These are phyloP conservation scores for Isaurus tuberculatus DNA, from an alignment of 92 coral and sea anemone species.

Conservation along the genomic window DNA sequence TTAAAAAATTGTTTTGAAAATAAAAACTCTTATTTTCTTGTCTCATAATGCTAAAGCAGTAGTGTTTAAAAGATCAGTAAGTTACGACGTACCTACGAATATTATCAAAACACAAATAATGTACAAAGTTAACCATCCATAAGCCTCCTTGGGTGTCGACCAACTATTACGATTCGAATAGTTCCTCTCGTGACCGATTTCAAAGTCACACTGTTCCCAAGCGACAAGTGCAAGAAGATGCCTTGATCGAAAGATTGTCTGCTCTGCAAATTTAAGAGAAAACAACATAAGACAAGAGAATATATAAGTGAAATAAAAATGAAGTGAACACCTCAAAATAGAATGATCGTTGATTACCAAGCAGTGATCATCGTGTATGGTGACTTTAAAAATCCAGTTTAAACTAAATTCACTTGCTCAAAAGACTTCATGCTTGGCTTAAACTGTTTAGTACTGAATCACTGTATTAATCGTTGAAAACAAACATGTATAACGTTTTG, in stretches of 20 bases:
- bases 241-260: slow-evolving; percentile 70
- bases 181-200: slow-evolving; percentile 81
- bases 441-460: no score
- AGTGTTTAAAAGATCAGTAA: background rate
- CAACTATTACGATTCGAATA: slow-evolving; percentile 80
- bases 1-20: background rate
- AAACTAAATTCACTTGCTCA: no score
- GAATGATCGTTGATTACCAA: no score
- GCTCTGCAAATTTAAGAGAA: slow-evolving; percentile 22
- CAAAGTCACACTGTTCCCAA: slow-evolving; percentile 98
- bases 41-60: background rate
- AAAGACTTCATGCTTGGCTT: no score
- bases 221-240: slow-evolving; percentile 84
- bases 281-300: background rate
- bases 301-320: background rate
- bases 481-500: no score
- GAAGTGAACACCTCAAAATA: no score
- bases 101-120: slow-evolving; percentile 80
- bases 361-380: no score
- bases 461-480: no score
- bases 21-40: background rate
- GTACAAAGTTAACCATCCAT: slow-evolving; percentile 88
- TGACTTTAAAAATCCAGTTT: no score
- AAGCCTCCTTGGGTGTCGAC: slow-evolving; percentile 76
- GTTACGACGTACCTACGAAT: slow-evolving; percentile 80